Conservation (phyloP, 2,113 vertebrate genomes). For the Mola mola region DNA sequence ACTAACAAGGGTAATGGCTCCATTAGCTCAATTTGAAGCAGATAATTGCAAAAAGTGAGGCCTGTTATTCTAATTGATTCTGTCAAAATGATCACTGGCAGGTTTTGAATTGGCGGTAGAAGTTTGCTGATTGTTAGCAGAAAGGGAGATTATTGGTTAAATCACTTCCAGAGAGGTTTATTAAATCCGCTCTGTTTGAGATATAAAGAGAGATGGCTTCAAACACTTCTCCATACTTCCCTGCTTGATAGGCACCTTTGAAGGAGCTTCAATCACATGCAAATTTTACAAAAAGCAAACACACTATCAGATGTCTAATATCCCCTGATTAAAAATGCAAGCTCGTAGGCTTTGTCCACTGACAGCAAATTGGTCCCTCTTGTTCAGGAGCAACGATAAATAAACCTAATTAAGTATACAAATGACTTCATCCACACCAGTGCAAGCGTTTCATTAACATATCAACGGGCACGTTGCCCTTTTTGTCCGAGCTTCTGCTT, state of each 20-base stretch:
- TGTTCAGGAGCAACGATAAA: conserved; percentile 67
- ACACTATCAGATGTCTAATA: conserved; percentile 59
- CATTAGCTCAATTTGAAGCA: conserved; percentile 18
- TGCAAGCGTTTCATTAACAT: conserved; percentile 69
- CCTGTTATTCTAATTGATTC: conserved; percentile 22
- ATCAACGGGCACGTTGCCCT: conserved; percentile 54
- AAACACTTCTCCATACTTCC: conserved; percentile 12
- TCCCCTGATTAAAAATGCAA: conserved; percentile 54
- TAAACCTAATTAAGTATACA: conserved; percentile 66
- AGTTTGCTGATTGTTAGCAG: conserved; percentile 4
- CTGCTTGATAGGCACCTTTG: conserved; percentile 41
- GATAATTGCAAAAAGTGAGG: conserved; percentile 16
- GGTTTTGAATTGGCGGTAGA: conserved; percentile 7
- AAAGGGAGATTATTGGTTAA: not conserved
- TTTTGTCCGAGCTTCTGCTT: conserved; percentile 3
- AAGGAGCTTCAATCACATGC: conserved; percentile 53
- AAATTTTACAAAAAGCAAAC: conserved; percentile 52
- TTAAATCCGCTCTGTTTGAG: conserved; percentile 9
- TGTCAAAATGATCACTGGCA: conserved; percentile 7
- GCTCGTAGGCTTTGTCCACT: conserved; percentile 58
- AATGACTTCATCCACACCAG: conserved; percentile 59
- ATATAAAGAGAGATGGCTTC: not conserved
- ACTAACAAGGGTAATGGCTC: conserved; percentile 15
- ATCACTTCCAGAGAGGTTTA: conserved; percentile 10
- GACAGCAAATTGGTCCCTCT: conserved; percentile 35